These are phyloP conservation scores for Tiliacea citrago DNA, from an alignment of 2,888 invertebrate species.

Conservation along the genomic window DNA sequence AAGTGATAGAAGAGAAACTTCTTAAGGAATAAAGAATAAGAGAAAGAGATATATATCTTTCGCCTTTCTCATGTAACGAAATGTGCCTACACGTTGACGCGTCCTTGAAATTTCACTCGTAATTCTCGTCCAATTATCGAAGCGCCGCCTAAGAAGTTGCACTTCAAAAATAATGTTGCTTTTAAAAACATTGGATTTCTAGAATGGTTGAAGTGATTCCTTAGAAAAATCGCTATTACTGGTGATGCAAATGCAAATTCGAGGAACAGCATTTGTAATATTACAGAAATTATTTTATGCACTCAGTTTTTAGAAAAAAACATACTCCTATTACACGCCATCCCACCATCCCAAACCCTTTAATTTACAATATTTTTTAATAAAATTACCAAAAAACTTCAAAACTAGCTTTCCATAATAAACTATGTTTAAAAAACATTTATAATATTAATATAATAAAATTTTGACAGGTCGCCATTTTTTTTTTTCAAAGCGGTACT, in stretches of 20 bases:
- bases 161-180: neutral
- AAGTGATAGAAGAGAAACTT: too few species aligned
- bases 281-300: constrained; percentile 9
- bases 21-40: too few species aligned
- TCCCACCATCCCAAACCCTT: constrained; percentile 41
- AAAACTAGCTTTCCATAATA: constrained; percentile 64
- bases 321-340: constrained; percentile 43
- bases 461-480: constrained; percentile 60
- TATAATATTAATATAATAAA: constrained; percentile 54
- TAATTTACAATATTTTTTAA: constrained; percentile 54
- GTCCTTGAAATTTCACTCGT: too few species aligned
- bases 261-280: neutral
- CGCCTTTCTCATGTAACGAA: too few species aligned
- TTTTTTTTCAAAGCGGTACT: constrained; percentile 33
- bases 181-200: neutral
- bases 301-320: constrained; percentile 27
- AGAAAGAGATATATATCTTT: too few species aligned
- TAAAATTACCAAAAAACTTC: constrained; percentile 63
- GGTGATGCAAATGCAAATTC: neutral
- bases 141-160: too few species aligned
- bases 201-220: neutral
- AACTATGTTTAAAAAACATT: constrained; percentile 66
- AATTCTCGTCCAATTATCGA: too few species aligned
- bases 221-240: too few species aligned
- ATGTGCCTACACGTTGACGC: too few species aligned